Conservation (phyloP, 1,140 invertebrate species). For the Ceratina australensis region DNA sequence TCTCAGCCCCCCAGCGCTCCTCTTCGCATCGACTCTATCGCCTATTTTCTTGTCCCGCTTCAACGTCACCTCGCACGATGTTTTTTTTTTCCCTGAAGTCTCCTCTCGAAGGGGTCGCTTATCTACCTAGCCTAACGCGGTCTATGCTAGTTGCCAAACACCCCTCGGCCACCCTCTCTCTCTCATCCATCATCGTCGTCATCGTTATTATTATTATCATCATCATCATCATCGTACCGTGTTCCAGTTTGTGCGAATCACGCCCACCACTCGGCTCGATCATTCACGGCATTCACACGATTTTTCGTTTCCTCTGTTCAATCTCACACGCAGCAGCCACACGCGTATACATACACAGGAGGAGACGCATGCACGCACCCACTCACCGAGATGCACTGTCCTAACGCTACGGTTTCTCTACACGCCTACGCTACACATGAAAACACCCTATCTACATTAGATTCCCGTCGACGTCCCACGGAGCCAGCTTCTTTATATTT, state of each 20-base stretch:
- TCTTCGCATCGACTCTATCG: constrained; percentile 1
- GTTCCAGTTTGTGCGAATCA: constrained; percentile 48
- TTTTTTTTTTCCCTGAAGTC: constrained; percentile 14
- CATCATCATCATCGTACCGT: constrained; percentile 50
- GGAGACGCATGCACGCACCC: constrained; percentile 1
- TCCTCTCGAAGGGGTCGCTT: constrained; percentile 60
- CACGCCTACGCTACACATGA: constrained; percentile 78
- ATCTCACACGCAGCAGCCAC: not conserved
- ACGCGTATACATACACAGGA: constrained; percentile 4
- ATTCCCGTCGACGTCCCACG: constrained; percentile 53
- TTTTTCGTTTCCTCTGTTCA: not conserved
- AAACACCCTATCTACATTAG: constrained; percentile 79
- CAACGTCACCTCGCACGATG: not conserved
- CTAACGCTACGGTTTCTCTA: constrained; percentile 77
- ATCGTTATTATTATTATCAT: constrained; percentile 53
- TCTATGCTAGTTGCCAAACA: constrained; percentile 65
- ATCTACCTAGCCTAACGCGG: constrained; percentile 69
- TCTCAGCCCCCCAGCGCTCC: constrained; percentile 7
- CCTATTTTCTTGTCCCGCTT: not conserved
- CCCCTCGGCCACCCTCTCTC: constrained; percentile 43
- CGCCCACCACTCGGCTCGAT: constrained; percentile 23
- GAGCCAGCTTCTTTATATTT: constrained; percentile 21
- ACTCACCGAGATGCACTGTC: constrained; percentile 40
- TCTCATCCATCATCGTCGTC: constrained; percentile 52
- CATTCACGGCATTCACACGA: constrained; percentile 12